Evolutionary conservation across 1,140 invertebrate genomes (phyloP), one percentile per base, ranked within the genome.

Genomic region (Steinernema feltiae): DNA sequence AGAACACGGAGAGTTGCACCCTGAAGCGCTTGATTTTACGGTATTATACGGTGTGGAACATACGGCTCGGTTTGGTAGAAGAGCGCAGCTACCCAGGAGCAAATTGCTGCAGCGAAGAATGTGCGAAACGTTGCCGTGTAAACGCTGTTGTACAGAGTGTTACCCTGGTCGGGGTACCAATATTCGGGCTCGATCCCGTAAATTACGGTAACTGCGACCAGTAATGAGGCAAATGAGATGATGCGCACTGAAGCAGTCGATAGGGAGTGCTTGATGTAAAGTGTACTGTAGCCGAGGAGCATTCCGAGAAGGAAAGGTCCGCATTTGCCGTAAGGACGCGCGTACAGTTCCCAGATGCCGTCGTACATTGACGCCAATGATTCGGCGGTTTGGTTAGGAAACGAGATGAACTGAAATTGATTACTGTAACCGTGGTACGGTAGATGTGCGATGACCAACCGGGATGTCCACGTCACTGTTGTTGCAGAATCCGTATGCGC

Each of bases 401-500:
- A 81, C 21, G 81, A 86, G 71, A 86, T 84, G 80, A 86, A 84
- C 80, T 63, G 24, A 63, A 63, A 3, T 63, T 3, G 12, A 63
- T 63, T 27, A 27, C 7, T 63, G 24, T 7, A 63, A 63, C n/a
- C n/a, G 35, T 41, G 35, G 7, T 41, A 7, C 35, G n/a, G n/a
- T n/a, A n/a, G n/a, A 7, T 41, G 35, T 41, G 35, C 7, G 7
- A 41, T 7, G 15, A 63, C 53, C 24, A 3, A 63, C 53, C 53
- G 84, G 84, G 75, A 85, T 85, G 69, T 85, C 84, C 27, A 85
- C 84, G 72, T 85, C 84, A 21, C 78, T 81, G 30, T 82, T 83
- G 71, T 85, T 85, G 80, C 84, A 85, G 27, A 85, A 77, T 35
- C 76, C 82, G 72, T 86, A 83, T 12, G 63, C 46, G 15, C 70